Conservation (phyloP, 2,113 vertebrate species). For the Apeltes quadracus region DNA sequence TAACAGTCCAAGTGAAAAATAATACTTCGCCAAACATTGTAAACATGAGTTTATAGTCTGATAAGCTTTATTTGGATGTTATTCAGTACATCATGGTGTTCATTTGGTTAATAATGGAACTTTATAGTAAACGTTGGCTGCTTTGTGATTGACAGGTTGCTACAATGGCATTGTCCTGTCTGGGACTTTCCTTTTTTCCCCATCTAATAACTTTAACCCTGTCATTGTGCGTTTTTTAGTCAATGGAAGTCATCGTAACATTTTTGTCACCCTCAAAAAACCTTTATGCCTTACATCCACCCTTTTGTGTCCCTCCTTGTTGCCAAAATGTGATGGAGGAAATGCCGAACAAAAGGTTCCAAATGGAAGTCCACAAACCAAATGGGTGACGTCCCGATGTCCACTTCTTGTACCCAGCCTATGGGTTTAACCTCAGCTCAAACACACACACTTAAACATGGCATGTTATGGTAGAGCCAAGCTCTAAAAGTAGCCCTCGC, state of each 20-base stretch:
- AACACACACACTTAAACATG: slow-evolving; percentile 8
- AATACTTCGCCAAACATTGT: not conserved
- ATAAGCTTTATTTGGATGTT: not conserved
- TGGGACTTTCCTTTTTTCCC: no score
- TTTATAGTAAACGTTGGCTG: not conserved
- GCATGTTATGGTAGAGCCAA: slow-evolving; percentile 6
- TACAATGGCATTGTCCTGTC: no score
- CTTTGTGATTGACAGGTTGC: no score
- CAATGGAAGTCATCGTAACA: not conserved
- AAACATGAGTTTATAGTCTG: not conserved
- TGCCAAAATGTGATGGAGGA: not conserved
- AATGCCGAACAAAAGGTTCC: not conserved
- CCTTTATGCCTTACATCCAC: not conserved
- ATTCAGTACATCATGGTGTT: not conserved
- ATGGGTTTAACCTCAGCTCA: not conserved
- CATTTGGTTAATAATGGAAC: not conserved
- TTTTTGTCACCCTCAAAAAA: not conserved
- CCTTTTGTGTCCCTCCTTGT: not conserved
- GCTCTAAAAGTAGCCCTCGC: slow-evolving; percentile 4
- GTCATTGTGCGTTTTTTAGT: not conserved
- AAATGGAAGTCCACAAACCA: not conserved
- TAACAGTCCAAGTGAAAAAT: not conserved
- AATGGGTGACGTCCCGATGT: not conserved
- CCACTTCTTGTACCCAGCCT: not conserved
- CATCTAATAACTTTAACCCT: not conserved